A percentile compares a stretch with the other conserved stretches of the same genome.
Conservation (phyloP, 2,797 vertebrate genomes). For the Leptoclinus maculatus region DNA sequence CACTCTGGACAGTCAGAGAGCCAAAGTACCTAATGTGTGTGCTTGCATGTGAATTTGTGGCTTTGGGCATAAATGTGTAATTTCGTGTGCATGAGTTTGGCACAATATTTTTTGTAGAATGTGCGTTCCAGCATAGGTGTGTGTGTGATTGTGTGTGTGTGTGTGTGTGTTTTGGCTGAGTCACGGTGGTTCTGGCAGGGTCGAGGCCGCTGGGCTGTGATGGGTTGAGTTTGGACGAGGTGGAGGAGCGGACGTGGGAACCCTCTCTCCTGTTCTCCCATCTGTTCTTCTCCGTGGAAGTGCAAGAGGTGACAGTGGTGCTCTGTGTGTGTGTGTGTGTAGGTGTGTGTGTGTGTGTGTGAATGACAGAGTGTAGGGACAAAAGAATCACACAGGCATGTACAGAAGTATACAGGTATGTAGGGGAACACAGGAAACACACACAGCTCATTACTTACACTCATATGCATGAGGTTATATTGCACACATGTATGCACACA, state of each 20-base stretch:
- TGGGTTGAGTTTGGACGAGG: conserved; percentile 67
- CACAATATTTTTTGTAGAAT: conserved; percentile 36
- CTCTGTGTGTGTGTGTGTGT: conserved; percentile 26
- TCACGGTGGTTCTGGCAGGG: conserved; percentile 70
- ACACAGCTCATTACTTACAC: neutral
- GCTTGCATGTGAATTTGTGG: conserved; percentile 13
- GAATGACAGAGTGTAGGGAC: neutral
- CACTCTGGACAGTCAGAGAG: conserved; percentile 36
- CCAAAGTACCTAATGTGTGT: conserved; percentile 39
- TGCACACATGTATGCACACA: neutral
- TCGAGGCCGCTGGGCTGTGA: conserved; percentile 47
- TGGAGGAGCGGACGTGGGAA: conserved; percentile 74
- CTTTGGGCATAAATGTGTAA: conserved; percentile 33
- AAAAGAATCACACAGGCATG: conserved; percentile 12
- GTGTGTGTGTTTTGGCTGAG: conserved; percentile 4
- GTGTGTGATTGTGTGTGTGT: neutral
- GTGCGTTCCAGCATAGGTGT: conserved; percentile 49
- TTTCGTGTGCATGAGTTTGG: conserved; percentile 47
- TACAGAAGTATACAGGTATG: neutral
- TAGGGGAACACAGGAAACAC: neutral
- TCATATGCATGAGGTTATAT: neutral
- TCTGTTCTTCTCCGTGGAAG: conserved; percentile 73
- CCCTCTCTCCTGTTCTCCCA: conserved; percentile 79
- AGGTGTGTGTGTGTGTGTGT: too few relatives aligned
- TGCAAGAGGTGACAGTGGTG: conserved; percentile 62